These are phyloP conservation scores for Thoracochromis brauschi DNA, from an alignment of 2,113 vertebrate genomes.

Conservation along the genomic window DNA sequence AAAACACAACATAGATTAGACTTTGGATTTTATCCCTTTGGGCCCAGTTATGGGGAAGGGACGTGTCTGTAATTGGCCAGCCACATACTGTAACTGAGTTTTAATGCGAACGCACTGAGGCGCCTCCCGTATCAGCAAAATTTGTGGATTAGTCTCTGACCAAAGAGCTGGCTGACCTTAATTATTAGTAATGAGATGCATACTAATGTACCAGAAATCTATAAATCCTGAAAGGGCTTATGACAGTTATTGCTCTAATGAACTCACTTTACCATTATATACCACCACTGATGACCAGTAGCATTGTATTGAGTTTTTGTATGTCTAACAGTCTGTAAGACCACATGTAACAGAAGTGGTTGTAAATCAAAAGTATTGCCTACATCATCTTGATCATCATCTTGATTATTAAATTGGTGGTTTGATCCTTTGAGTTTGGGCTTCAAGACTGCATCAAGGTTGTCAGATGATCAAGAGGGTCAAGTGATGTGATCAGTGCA, in stretches of 20 bases:
- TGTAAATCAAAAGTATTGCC: neutral
- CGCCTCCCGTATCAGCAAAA: slow-evolving; percentile 14
- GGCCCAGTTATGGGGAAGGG: neutral
- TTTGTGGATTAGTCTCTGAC: slow-evolving; percentile 23
- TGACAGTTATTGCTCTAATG: neutral
- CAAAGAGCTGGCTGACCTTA: slow-evolving; percentile 20
- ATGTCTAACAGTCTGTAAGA: neutral
- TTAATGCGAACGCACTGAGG: neutral
- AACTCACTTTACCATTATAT: neutral
- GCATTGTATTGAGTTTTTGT: neutral
- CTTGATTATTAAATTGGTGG: neutral
- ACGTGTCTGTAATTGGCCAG: slow-evolving; percentile 20
- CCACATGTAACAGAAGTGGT: neutral
- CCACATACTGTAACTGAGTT: slow-evolving; percentile 11
- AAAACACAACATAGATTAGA: slow-evolving; percentile 5
- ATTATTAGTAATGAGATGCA: slow-evolving; percentile 43
- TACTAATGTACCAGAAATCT: slow-evolving; percentile 8
- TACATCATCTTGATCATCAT: neutral
- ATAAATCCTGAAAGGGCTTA: neutral
- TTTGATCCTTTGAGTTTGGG: neutral
- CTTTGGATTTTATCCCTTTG: slow-evolving; percentile 4
- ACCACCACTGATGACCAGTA: neutral
- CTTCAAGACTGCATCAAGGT: neutral
- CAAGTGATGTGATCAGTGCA: neutral
- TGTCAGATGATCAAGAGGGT: neutral